Base-by-base conservation (phyloP, 2,113 vertebrate genomes). In the Silurus meridionalis region DNA sequence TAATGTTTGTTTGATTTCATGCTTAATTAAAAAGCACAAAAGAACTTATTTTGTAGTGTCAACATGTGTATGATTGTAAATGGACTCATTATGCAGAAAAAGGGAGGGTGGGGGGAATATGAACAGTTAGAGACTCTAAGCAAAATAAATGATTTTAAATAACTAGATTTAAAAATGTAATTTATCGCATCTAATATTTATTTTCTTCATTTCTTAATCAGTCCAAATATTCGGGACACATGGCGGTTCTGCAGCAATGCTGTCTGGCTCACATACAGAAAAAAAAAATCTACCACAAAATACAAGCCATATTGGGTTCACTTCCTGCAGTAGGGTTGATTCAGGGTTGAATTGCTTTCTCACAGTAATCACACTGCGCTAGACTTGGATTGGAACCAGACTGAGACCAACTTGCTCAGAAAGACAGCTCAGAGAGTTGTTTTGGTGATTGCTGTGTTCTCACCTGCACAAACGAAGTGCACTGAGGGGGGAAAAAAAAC, bases 261-360 rank as follows among this genome's bases (percentile, higher is more conserved):
- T 13, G 21, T 28, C 17, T 78, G 11, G 77, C 55, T 58, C 77
- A 55, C 74, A 15, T 78, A 50, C 2, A 75, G 17, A 77, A 55
- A 78, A 77, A 75, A 79, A 21, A 60, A 58, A 19, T 6, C 77
- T 58, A 23, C 75, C 77, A 60, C 25, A 58, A 19, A 80, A 37
- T 21, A 11, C 8, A 46, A 60, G 57, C 19, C 57, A 21, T 80
- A 80, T 60, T 80, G 25, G 55, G 4, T 79, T 58, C 17, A 17
- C 57, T 60, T 80, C 57, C 55, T 60, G 55, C 57, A 60, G 78
- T 21, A 60, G 25, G 15, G 78, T 80, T 80, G 57, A 60, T 46
- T 80, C 28, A 60, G 78, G 78, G 57, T 60, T 80, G 78, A 80
- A 80, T 80, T 52, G 4, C 25, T 80, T 60, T 80, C 46, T 60